A percentile compares a stretch with the other conserved stretches of the same genome.
phyloP scores from a whole-genome alignment of 2,113 vertebrate species.

The Myodes glareolus region DNA sequence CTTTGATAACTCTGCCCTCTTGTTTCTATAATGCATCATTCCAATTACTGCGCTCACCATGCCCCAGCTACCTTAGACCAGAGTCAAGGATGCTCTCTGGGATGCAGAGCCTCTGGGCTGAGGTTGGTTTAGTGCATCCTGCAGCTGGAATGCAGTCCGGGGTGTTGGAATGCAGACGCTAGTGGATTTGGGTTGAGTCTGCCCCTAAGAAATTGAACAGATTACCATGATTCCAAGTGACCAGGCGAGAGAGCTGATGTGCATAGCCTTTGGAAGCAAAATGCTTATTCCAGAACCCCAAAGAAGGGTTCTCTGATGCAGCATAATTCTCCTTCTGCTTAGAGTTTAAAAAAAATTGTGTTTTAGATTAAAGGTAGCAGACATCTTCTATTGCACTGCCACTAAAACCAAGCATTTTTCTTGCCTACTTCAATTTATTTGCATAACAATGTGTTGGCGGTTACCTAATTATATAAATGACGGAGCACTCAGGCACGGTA shows the following conservation, averaged over 20 bases:
- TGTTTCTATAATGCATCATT: not conserved
- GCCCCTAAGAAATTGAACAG: not conserved
- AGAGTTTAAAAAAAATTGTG: not conserved
- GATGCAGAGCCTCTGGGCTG: not conserved
- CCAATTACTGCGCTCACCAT: fast-evolving
- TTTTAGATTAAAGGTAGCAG: not conserved
- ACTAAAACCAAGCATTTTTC: not conserved
- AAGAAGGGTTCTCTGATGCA: not conserved
- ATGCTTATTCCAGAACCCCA: not conserved
- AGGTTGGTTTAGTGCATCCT: not conserved
- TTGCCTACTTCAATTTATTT: not conserved
- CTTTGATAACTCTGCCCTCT: not conserved
- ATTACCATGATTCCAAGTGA: not conserved
- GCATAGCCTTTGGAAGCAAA: not conserved
- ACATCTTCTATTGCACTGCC: not conserved
- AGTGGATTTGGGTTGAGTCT: not conserved
- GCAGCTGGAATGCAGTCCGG: not conserved
- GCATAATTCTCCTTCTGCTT: not conserved
- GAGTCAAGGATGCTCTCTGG: not conserved
- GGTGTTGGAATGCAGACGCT: not conserved
- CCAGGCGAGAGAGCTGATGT: not conserved
- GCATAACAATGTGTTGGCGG: not conserved
- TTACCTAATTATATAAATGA: not conserved
- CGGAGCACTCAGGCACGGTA: not conserved
- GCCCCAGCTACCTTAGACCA: not conserved